Evolutionary conservation across 2,113 vertebrate genomes (phyloP), one percentile per base, ranked within the genome.

Genomic region (Deroptyus accipitrinus): DNA sequence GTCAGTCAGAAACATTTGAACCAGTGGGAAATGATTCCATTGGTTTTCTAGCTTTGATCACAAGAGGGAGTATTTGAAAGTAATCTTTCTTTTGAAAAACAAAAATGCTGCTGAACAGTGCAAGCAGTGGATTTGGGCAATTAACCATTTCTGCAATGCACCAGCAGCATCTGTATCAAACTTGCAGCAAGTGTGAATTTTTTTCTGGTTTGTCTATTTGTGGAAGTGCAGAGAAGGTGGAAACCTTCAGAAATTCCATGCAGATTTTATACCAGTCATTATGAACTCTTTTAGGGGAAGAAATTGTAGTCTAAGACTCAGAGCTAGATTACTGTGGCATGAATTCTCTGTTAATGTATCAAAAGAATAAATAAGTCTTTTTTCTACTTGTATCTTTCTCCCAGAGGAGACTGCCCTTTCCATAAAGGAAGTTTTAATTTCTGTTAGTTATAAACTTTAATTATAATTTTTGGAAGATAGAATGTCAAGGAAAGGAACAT

Each of bases 11-110:
- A 95, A 67, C 37, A 87, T 84, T 75, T 83, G 90, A 94, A 90
- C 88, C 83, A 92, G 62, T 83, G 57, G 83, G 57, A 96, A 92
- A 83, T 14, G 0, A 87, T 89, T 91, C 77, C 83, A 97, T 89
- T 96, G 90, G 93, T 93, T 97, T 97, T 97, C 96, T 97, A 96
- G 90, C 92, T 97, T 97, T 97, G 96, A 97, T 97, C 97, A 97
- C 97, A 97, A 97, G 97, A 97, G 97, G 97, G 97, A 97, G 97
- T 93, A 96, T 97, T 97, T 97, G 94, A 96, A 97, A 97, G 78
- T 97, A 89, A 97, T 95, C 90, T 92, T 92, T 91, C n/a, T 49
- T 85, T 85, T 79, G 48, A 49, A 94, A 97, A 96, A 85, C 82
- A 92, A 95, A 97, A 97, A 76, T 84, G 72, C 95, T 95, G 42